Conservation (phyloP, 2,797 vertebrate genomes). For the Heterohyrax brucei region DNA sequence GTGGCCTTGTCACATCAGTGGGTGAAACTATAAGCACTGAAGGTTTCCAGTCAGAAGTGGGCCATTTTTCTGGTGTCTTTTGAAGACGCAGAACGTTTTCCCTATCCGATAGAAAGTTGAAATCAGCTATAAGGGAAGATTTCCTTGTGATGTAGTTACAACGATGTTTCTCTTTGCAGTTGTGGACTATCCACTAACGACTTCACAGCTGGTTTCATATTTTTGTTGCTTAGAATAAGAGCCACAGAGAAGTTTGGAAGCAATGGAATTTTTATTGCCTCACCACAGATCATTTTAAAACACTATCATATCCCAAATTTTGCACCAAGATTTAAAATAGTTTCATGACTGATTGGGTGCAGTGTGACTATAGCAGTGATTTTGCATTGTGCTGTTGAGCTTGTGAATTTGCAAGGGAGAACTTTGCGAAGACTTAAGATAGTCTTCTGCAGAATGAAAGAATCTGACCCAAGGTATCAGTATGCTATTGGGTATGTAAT, state of each 20-base stretch:
- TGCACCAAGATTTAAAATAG: neutral
- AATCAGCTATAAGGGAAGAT: neutral
- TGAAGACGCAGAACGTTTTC: neutral
- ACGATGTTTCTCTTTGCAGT: neutral
- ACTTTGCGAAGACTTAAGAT: neutral
- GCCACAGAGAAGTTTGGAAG: neutral
- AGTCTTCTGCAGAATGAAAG: neutral
- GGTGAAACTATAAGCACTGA: neutral
- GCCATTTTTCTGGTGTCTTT: neutral
- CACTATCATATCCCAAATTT: neutral
- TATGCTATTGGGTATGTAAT: neutral
- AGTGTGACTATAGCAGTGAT: neutral
- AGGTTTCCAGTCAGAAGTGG: neutral
- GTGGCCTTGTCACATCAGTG: neutral
- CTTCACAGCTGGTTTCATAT: neutral
- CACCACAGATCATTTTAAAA: conserved; percentile 23
- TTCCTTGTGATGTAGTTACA: neutral
- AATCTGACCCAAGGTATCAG: neutral
- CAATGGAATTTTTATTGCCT: neutral
- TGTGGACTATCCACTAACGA: neutral
- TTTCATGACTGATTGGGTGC: neutral
- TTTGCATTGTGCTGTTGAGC: neutral
- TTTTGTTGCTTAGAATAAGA: neutral
- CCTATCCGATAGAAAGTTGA: neutral
- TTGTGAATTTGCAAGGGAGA: neutral